Base-by-base conservation (phyloP, 2,797 vertebrate genomes). In the Lacerta agilis region DNA sequence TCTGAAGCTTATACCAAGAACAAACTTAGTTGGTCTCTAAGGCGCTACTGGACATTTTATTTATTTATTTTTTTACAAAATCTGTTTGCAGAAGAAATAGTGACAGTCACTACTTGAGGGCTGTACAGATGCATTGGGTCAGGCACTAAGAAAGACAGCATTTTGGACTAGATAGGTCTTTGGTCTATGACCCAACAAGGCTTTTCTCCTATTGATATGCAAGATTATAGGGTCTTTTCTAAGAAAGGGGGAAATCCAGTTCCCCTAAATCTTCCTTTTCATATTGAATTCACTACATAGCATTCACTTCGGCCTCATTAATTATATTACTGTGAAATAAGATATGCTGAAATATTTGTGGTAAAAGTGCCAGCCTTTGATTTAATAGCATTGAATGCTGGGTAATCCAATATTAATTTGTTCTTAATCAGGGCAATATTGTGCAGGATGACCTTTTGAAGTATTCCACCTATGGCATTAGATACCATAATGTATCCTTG, bases 351-450 rank as follows among this genome's bases (percentile, higher is more conserved):
- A 72, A 80, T 80, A 73, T 67, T 64, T 45, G 58, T 75, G 25
- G 36, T 27, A 69, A 76, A 41, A 81, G 49, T 43, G 78, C 33
- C 66, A 58, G 49, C 66, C 33, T 15, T 61, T 80, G 61, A 86
- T 81, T 43, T 82, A 76, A 82, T 3, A 75, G 11, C 72, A 85
- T 13, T 81, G 58, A 43, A 3, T 9, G 29, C 84, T 86, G 13
- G 4, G 33, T 88, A 89, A 82, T 91, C 85, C 25, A 86, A n/a
- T 0, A 82, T 61, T 81, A 87, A 69, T 89, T 89, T 81, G 72
- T 64, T 13, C 5, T 79, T 85, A 78, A 33, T 75, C 80, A 8
- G 25, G 79, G 9, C 49, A 58, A 78, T 81, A 66, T 0, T 85
- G 18, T 3, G 61, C 45, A 2, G 85, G 88, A 84, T 64, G 5